Percentiles rank a stretch among this genome's conserved stretches.
phyloP scores from a whole-genome alignment of 2,888 invertebrate genomes.

The Leptopilina drosophilae region DNA sequence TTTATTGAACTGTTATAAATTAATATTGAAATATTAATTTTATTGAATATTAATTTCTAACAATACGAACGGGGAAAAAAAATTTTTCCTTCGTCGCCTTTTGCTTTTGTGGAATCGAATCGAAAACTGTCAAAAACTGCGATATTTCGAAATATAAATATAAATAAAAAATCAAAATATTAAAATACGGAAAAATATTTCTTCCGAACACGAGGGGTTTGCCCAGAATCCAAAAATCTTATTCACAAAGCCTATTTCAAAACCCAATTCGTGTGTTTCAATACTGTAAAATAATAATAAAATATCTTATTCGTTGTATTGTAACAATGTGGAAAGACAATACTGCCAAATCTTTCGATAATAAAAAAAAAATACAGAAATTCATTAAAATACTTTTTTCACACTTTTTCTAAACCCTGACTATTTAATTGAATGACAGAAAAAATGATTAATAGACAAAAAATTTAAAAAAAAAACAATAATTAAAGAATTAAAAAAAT shows the following conservation, averaged over 20 bases:
- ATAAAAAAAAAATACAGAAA: slow-evolving; percentile 55
- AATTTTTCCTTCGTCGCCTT: neutral
- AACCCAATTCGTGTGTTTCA: slow-evolving; percentile 43
- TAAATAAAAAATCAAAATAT: slow-evolving; percentile 19
- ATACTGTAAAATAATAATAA: slow-evolving; percentile 34
- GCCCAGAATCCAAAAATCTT: slow-evolving; percentile 25
- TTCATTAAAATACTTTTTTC: neutral
- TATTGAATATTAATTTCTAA: too few relatives aligned
- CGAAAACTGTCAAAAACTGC: slow-evolving; percentile 32
- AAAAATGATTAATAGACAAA: too few relatives aligned
- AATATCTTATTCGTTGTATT: slow-evolving; percentile 57
- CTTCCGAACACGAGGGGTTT: neutral
- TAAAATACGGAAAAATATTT: slow-evolving; percentile 35
- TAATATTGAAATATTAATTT: too few relatives aligned
- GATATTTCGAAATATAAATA: slow-evolving; percentile 9
- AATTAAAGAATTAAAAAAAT: too few relatives aligned
- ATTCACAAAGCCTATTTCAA: slow-evolving; percentile 33
- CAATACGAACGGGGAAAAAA: too few relatives aligned
- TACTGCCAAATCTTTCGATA: slow-evolving; percentile 66
- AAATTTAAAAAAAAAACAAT: too few relatives aligned
- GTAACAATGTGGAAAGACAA: slow-evolving; percentile 66
- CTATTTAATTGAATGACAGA: too few relatives aligned
- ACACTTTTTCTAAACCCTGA: neutral
- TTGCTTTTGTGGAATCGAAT: slow-evolving; percentile 3
- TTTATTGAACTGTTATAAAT: too few relatives aligned